A percentile compares a stretch with the other conserved stretches of the same genome.
Conservation (phyloP, 2,888 invertebrate genomes). For the Lasioglossum lativentre region DNA sequence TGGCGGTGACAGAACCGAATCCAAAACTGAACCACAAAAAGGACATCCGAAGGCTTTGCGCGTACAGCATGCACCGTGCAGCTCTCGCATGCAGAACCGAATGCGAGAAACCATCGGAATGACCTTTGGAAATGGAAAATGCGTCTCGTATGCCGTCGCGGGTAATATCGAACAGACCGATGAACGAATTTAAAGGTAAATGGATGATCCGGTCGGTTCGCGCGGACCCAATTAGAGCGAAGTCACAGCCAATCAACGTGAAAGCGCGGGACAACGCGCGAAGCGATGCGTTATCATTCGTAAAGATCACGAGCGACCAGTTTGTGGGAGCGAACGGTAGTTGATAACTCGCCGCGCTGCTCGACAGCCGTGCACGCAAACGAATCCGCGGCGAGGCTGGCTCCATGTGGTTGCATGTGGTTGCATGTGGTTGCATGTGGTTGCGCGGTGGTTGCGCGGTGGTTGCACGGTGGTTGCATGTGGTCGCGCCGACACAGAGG, state of each 20-base stretch:
- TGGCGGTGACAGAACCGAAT: no score
- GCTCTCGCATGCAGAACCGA: neutral
- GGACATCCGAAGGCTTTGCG: no score
- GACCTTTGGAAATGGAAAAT: neutral
- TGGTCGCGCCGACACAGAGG: conserved; percentile 15
- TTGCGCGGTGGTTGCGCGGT: no score
- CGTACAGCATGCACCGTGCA: neutral
- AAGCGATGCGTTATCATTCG: conserved; percentile 64
- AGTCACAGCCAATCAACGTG: conserved; percentile 59
- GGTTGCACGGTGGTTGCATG: neutral
- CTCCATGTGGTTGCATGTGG: conserved; percentile 12
- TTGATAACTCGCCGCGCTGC: conserved; percentile 59
- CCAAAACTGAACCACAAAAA: no score
- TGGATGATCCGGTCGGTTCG: conserved; percentile 36
- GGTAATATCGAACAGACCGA: neutral
- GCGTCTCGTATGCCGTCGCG: neutral
- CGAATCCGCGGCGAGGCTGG: conserved; percentile 14
- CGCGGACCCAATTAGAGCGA: conserved; percentile 60
- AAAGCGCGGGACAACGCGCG: conserved; percentile 65
- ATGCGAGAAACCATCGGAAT: neutral
- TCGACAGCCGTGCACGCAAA: conserved; percentile 41
- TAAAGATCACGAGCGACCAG: conserved; percentile 61
- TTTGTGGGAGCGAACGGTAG: conserved; percentile 67
- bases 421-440: neutral
- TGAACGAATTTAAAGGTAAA: conserved; percentile 16